These are phyloP conservation scores for Neocloeon triangulifer DNA, from an alignment of 1,140 invertebrate genomes.

Conservation along the genomic window DNA sequence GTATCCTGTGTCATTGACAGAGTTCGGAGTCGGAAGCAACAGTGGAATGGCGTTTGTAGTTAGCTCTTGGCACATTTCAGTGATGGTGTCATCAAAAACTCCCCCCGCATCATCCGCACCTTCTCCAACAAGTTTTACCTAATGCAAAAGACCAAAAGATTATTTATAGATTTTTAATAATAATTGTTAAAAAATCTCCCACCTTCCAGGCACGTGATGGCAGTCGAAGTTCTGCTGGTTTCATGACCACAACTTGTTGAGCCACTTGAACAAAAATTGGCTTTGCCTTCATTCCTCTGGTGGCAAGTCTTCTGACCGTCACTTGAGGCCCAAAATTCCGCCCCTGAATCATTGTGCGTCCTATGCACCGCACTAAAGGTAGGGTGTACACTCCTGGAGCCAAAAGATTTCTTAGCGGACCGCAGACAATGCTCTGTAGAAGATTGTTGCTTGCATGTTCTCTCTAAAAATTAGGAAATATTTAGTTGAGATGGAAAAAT, in stretches of 20 bases:
- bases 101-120: conserved; percentile 46
- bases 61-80: conserved; percentile 40
- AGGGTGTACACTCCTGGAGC: conserved; percentile 35
- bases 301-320: conserved; percentile 32
- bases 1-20: conserved; percentile 30
- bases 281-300: conserved; percentile 26
- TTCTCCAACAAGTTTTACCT: conserved; percentile 34
- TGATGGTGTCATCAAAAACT: conserved; percentile 48
- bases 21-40: conserved; percentile 30
- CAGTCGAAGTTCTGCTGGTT: conserved; percentile 28
- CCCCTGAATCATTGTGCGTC: conserved; percentile 41
- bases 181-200: too few relatives aligned
- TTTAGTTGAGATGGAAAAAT: conserved; percentile 3
- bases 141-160: conserved; percentile 2
- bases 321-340: conserved; percentile 43
- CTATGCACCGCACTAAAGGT: conserved; percentile 34
- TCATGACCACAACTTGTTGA: conserved; percentile 34
- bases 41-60: conserved; percentile 23
- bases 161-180: conserved; percentile 4
- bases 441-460: background rate
- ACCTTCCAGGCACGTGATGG: conserved; percentile 44
- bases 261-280: conserved; percentile 37
- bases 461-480: background rate
- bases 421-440: conserved; percentile 9
- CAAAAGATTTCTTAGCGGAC: conserved; percentile 25